Conservation (phyloP, 2,888 invertebrate genomes). For the Leptinotarsa rubiginosa region DNA sequence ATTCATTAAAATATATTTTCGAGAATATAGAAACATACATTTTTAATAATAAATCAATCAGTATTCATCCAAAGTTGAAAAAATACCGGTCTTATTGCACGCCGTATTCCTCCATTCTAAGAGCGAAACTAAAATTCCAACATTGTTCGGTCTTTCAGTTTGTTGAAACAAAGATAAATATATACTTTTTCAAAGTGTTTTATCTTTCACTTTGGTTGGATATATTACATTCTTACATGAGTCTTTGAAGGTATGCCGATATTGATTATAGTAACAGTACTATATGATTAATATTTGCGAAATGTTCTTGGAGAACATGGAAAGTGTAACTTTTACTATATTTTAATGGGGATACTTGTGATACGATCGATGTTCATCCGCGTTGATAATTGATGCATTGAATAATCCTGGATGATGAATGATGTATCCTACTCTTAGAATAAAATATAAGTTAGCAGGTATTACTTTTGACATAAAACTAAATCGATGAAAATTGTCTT, state of each 20-base stretch:
- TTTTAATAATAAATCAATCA: slow-evolving; percentile 6
- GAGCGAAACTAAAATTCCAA: neutral
- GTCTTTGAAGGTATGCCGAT: neutral
- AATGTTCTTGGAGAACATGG: neutral
- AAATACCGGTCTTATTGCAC: neutral
- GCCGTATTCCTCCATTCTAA: neutral
- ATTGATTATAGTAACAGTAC: neutral
- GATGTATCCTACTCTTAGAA: no score
- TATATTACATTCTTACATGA: neutral
- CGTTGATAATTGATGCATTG: no score
- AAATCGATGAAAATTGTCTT: no score
- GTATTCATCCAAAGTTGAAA: slow-evolving; percentile 9
- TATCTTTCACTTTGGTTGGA: neutral
- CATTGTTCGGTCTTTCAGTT: neutral
- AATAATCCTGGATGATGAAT: no score
- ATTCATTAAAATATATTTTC: neutral
- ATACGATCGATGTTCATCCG: no score
- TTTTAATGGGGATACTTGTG: neutral
- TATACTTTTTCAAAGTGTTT: neutral
- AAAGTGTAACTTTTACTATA: neutral
- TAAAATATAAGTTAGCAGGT: no score
- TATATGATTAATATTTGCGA: neutral
- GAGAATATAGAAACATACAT: neutral
- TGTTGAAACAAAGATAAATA: neutral
- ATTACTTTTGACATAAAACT: no score